Evolutionary conservation across 2,888 invertebrate genomes (phyloP).

Genomic region (Pogonocherus hispidulus): DNA sequence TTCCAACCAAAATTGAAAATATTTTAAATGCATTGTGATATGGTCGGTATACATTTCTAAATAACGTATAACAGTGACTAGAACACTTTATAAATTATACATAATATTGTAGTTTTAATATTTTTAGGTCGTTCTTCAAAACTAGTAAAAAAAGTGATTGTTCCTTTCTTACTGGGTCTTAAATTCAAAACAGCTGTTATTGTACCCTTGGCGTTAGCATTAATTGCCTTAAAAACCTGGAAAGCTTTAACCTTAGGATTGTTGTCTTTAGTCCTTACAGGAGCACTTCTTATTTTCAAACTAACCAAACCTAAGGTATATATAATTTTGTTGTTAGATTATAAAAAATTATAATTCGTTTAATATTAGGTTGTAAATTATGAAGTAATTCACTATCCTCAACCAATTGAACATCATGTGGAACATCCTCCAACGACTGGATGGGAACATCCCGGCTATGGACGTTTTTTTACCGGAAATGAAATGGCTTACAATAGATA

Average conservation of each 20-base stretch:
- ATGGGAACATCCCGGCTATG: conserved; percentile 74
- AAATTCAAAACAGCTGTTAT: conserved; percentile 89
- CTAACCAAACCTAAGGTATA: conserved; percentile 85
- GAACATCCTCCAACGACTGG: conserved; percentile 63
- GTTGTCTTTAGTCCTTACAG: conserved; percentile 86
- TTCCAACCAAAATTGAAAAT: too few species aligned
- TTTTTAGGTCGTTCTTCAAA: conserved; percentile 76
- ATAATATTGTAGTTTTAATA: background rate
- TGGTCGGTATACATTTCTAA: too few species aligned
- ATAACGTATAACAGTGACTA: too few species aligned
- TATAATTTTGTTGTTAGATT: background rate
- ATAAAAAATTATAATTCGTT: background rate
- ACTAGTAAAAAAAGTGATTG: conserved; percentile 86
- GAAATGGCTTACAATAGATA: conserved; percentile 74
- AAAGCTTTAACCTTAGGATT: conserved; percentile 89
- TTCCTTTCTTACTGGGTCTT: conserved; percentile 87
- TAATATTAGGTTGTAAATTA: conserved; percentile 79
- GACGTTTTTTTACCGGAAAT: conserved; percentile 73
- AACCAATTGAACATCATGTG: conserved; percentile 73
- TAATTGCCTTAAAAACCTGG: conserved; percentile 91
- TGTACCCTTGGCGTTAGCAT: conserved; percentile 83
- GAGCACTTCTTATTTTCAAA: conserved; percentile 89
- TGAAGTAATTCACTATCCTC: conserved; percentile 88
- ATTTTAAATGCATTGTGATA: too few species aligned
- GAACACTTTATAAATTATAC: too few species aligned